Percentiles rank a stretch among this genome's conserved stretches.
These are phyloP conservation scores for Pinna nobilis DNA, from an alignment of 1,140 invertebrate genomes.

Conservation along the genomic window DNA sequence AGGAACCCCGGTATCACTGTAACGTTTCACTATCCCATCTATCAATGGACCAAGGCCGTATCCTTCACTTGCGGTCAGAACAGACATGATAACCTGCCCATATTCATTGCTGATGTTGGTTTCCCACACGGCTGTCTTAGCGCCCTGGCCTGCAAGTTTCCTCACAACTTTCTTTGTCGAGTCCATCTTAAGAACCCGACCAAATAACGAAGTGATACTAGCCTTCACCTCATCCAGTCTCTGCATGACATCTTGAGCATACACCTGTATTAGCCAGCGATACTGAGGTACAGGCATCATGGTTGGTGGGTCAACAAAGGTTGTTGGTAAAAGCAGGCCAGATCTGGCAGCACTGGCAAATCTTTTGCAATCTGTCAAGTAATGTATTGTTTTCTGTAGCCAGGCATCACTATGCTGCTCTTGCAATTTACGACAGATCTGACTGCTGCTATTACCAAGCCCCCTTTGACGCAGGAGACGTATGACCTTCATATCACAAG, in stretches of 20 bases:
- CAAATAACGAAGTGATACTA: conserved; percentile 46
- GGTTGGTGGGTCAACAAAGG: conserved; percentile 40
- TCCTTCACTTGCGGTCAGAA: conserved; percentile 41
- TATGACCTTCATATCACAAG: conserved; percentile 17
- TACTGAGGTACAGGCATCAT: not conserved
- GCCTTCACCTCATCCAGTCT: conserved; percentile 41
- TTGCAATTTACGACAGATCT: not conserved
- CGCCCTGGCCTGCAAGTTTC: not conserved
- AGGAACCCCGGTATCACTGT: conserved; percentile 5
- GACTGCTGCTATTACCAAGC: conserved; percentile 20
- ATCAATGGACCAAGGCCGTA: conserved; percentile 24
- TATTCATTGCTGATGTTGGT: conserved; percentile 17
- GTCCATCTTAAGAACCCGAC: conserved; percentile 47
- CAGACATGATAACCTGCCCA: conserved; percentile 46
- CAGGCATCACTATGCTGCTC: conserved; percentile 17
- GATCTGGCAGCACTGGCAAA: conserved; percentile 5
- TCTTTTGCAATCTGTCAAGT: conserved; percentile 9
- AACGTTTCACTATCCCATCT: conserved; percentile 12
- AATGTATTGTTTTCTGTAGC: conserved; percentile 6
- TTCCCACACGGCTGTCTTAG: conserved; percentile 9
- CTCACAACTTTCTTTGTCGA: conserved; percentile 41
- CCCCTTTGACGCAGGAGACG: conserved; percentile 9
- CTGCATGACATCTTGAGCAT: conserved; percentile 30
- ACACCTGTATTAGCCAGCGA: conserved; percentile 22
- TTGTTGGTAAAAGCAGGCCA: conserved; percentile 33